Evolutionary conservation across 2,797 vertebrate species (phyloP).

Genomic region (Parauchenoglanis ngamensis): DNA sequence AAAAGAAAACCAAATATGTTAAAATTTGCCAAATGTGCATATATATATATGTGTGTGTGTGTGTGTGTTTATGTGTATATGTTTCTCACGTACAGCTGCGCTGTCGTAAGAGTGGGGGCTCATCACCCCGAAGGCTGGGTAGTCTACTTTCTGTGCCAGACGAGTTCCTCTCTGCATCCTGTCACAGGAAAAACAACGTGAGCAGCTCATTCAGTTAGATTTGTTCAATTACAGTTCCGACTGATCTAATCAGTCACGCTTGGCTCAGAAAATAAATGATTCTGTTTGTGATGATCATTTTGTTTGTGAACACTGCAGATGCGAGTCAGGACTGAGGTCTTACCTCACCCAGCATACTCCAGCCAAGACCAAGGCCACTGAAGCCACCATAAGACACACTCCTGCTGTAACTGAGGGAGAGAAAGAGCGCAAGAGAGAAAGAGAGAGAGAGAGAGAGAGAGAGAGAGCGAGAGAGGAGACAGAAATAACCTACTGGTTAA

Average conservation of each 20-base stretch:
- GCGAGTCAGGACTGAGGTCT: constrained; percentile 48
- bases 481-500: background rate
- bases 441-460: background rate
- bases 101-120: constrained; percentile 73
- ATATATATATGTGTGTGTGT: background rate
- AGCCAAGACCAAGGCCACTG: constrained; percentile 75
- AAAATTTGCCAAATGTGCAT: background rate
- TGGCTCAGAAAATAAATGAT: background rate
- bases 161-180: constrained; percentile 83
- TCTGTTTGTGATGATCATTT: too few relatives aligned
- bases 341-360: constrained; percentile 89
- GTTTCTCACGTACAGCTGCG: constrained; percentile 73
- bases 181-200: constrained; percentile 20
- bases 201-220: constrained; percentile 5
- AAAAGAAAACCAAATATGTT: background rate
- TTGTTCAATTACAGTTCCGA: constrained; percentile 18
- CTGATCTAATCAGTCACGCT: constrained; percentile 2
- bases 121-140: constrained; percentile 72
- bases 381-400: constrained; percentile 76
- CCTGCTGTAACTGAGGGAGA: constrained; percentile 78
- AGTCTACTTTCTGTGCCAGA: constrained; percentile 84
- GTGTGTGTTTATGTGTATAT: background rate
- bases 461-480: background rate
- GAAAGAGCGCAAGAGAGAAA: constrained; percentile 31
- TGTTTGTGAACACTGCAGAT: background rate